Evolutionary conservation across 1,140 invertebrate species (phyloP).

Genomic region (Cylas formicarius): DNA sequence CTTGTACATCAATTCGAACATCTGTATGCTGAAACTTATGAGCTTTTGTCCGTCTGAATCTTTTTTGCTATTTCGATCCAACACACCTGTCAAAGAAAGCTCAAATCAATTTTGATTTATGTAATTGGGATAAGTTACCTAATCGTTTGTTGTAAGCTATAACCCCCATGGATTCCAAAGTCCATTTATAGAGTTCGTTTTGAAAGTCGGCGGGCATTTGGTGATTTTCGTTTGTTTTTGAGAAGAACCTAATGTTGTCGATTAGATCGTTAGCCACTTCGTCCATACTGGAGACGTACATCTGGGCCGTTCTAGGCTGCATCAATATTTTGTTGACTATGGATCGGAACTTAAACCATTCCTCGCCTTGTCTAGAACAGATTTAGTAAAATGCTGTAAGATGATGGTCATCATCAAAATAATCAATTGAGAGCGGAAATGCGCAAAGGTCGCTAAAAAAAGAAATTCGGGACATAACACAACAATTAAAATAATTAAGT

Average conservation of each 20-base stretch:
- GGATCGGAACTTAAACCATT: conserved; percentile 48
- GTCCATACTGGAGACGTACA: conserved; percentile 46
- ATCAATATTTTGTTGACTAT: conserved; percentile 51
- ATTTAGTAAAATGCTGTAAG: neutral
- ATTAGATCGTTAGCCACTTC: conserved; percentile 45
- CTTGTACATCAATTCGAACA: conserved; percentile 52
- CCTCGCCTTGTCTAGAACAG: conserved; percentile 46
- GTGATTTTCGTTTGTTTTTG: conserved; percentile 43
- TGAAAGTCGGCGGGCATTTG: conserved; percentile 50
- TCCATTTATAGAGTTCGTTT: conserved; percentile 59
- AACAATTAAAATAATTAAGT: too few species aligned
- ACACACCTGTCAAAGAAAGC: conserved; percentile 4
- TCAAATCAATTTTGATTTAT: neutral
- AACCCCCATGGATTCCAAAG: conserved; percentile 59
- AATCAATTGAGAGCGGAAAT: neutral
- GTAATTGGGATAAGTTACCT: conserved; percentile 35
- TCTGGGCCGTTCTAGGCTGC: conserved; percentile 46
- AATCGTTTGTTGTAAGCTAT: conserved; percentile 62
- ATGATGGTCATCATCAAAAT: conserved; percentile 4
- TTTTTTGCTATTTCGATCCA: conserved; percentile 14
- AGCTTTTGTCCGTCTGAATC: conserved; percentile 18
- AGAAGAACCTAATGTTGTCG: conserved; percentile 45
- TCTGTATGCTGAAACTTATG: conserved; percentile 30
- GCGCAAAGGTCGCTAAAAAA: too few species aligned
- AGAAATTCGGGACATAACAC: too few species aligned